Evolutionary conservation across 2,113 vertebrate species (phyloP), one percentile per base, ranked within the genome.

Genomic region (Anseranas semipalmata): DNA sequence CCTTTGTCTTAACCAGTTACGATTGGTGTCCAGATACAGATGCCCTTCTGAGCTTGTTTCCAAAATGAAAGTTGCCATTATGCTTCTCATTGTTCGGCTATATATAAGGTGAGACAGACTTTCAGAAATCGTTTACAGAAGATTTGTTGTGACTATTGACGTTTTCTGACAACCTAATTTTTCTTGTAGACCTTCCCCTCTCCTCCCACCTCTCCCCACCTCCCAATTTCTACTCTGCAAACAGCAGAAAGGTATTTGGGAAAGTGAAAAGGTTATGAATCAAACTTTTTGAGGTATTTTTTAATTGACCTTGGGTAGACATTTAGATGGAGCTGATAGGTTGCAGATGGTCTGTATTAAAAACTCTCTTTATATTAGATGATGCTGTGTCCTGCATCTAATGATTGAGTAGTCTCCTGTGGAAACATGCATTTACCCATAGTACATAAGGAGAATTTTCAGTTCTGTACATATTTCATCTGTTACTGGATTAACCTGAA

Each of bases 291-390:
- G 83, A 95, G 97, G 94, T 96, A 97, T 97, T 97, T 96, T 96
- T 97, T 98, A 98, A 97, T 97, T 97, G 95, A 96, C 96, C 86
- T 85, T 7, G 6, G 55, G 79, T 76, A 96, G 77, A 73, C 89
- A 63, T 88, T 91, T 96, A 93, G 97, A 97, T 98, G 94, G 91
- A 95, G 71, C 93, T 83, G 92, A 96, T 83, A 89, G 95, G 94
- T 94, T 98, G 96, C 98, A 98, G 97, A 97, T 98, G 98, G 97
- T 98, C 95, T 96, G n/a, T 97, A 97, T 98, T 98, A 98, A 94
- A 79, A 97, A 97, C 94, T 96, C 97, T 89, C 95, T 98, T 96
- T 98, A 80, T 97, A 96, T 97, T 97, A 96, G 96, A 97, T 94
- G 96, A 93, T 97, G 93, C 90, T 96, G 89, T 96, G 94, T 63